Evolutionary conservation across 2,888 invertebrate species (phyloP).

Genomic region (Pheosia gnoma): DNA sequence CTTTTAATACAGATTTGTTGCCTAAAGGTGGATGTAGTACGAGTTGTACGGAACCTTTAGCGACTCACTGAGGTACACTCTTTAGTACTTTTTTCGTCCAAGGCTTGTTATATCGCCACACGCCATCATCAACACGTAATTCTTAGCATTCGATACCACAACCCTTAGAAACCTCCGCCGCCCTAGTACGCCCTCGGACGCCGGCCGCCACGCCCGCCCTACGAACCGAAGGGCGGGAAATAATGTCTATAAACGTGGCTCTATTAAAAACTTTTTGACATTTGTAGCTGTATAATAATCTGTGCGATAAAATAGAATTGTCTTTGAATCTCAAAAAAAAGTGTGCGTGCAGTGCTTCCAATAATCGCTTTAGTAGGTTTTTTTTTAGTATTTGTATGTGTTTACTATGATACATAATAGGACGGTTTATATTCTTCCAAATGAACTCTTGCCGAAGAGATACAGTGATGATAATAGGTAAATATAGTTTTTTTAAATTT

Average conservation of each 20-base stretch:
- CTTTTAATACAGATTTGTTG: no score
- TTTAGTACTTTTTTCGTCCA: slow-evolving; percentile 47
- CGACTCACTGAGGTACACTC: slow-evolving; percentile 34
- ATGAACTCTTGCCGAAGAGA: slow-evolving; percentile 77
- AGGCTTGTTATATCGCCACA: slow-evolving; percentile 53
- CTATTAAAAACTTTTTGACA: slow-evolving; percentile 20
- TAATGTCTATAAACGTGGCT: slow-evolving; percentile 27
- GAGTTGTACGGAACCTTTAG: slow-evolving; percentile 22
- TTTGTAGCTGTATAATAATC: neutral
- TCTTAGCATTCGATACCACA: slow-evolving; percentile 65
- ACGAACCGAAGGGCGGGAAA: slow-evolving; percentile 61
- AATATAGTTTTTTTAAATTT: slow-evolving; percentile 16
- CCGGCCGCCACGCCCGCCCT: slow-evolving; percentile 62
- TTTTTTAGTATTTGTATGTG: slow-evolving; percentile 19
- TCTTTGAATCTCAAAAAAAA: neutral
- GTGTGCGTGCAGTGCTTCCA: slow-evolving; percentile 22
- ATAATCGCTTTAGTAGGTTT: slow-evolving; percentile 10
- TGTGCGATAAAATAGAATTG: neutral
- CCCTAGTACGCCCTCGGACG: slow-evolving; percentile 65
- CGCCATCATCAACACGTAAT: slow-evolving; percentile 50
- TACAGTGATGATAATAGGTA: slow-evolving; percentile 74
- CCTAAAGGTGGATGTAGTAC: no score
- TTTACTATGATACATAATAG: slow-evolving; percentile 72
- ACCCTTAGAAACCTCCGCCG: slow-evolving; percentile 69
- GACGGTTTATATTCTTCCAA: slow-evolving; percentile 79